These are phyloP conservation scores for Panulirus ornatus DNA, from an alignment of 1,140 invertebrate species.

Conservation along the genomic window DNA sequence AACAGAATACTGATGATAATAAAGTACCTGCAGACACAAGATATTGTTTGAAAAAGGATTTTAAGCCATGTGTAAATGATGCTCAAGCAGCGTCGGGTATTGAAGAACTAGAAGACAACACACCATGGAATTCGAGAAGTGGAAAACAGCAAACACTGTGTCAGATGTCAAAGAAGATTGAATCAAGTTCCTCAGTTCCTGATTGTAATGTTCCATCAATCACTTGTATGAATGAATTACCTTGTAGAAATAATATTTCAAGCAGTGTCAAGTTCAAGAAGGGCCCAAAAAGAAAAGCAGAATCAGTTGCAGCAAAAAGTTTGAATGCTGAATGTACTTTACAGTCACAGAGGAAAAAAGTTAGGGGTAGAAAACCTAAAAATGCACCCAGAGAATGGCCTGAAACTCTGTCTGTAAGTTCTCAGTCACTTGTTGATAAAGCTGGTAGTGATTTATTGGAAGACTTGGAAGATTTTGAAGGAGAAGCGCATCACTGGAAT, in stretches of 20 bases:
- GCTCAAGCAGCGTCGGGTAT: neutral
- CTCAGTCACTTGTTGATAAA: neutral
- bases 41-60: conserved; percentile 2
- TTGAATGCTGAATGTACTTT: neutral
- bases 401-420: neutral
- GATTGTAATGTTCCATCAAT: neutral
- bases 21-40: neutral
- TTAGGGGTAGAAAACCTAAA: neutral
- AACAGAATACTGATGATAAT: too few relatives aligned
- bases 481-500: neutral
- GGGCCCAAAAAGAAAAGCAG: neutral
- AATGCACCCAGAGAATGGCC: neutral
- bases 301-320: neutral
- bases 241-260: neutral
- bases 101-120: conserved; percentile 16
- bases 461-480: conserved; percentile 39
- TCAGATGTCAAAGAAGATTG: conserved; percentile 3
- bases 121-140: neutral
- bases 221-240: neutral
- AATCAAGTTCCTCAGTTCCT: neutral
- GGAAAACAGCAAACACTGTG: conserved; percentile 12
- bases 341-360: neutral
- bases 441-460: conserved; percentile 24
- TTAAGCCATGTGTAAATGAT: neutral
- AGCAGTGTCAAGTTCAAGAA: conserved; percentile 6